Evolutionary conservation across 1,140 invertebrate species (phyloP).

Genomic region (Scaptomyza hsui): DNA sequence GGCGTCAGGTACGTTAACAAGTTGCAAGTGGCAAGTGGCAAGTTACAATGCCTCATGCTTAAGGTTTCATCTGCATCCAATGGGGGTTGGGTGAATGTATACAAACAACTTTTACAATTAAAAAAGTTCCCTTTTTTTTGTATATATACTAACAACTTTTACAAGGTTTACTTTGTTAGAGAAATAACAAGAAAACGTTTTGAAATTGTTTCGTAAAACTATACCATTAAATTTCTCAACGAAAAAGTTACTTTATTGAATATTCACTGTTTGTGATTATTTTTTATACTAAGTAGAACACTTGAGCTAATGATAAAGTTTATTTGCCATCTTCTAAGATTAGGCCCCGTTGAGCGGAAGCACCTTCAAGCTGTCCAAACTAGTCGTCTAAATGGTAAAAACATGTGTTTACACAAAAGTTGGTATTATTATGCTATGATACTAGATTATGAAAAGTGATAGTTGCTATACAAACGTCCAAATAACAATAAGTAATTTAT

Average conservation of each 20-base stretch:
- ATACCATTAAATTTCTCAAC: too few relatives aligned
- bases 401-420: background rate
- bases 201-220: too few relatives aligned
- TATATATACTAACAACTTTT: background rate
- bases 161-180: background rate
- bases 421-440: background rate
- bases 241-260: background rate
- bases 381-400: background rate
- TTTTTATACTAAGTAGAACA: background rate
- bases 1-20: slow-evolving; percentile 50
- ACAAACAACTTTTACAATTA: background rate
- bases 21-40: background rate
- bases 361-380: slow-evolving; percentile 20
- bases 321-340: slow-evolving; percentile 8
- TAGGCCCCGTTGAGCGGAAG: slow-evolving; percentile 2
- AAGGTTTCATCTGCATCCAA: background rate
- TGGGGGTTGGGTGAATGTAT: background rate
- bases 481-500: too few relatives aligned
- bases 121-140: too few relatives aligned
- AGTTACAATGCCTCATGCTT: background rate
- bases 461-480: too few relatives aligned
- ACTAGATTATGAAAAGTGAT: too few relatives aligned
- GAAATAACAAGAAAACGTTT: too few relatives aligned
- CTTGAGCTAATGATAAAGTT: slow-evolving; percentile 8
- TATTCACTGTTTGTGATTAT: background rate